Evolutionary conservation across 2,113 vertebrate genomes (phyloP).

Genomic region (Talpa occidentalis): DNA sequence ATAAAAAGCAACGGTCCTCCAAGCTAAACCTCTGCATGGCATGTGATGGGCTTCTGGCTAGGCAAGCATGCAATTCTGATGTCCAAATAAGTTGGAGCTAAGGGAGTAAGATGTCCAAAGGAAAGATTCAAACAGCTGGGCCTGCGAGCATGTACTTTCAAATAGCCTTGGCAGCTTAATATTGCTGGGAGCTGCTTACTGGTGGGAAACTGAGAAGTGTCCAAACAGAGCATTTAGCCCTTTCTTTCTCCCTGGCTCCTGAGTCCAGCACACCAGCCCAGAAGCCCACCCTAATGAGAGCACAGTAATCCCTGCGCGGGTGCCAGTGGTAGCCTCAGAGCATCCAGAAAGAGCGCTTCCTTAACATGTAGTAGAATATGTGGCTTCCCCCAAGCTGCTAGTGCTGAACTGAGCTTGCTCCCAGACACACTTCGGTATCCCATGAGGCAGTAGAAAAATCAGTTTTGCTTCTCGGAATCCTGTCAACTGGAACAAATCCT

Average conservation of each 20-base stretch:
- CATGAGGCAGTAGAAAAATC: not conserved
- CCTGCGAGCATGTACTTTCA: not conserved
- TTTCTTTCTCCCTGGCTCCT: not conserved
- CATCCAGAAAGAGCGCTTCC: not conserved
- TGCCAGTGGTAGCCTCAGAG: not conserved
- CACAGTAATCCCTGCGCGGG: not conserved
- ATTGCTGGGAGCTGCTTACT: not conserved
- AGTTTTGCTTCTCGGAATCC: not conserved
- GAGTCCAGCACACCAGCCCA: not conserved
- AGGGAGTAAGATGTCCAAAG: not conserved
- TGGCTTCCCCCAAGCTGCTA: not conserved
- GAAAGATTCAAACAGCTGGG: not conserved
- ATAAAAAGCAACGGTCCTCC: not conserved
- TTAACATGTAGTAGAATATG: rapidly evolving
- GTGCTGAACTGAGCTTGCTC: not conserved
- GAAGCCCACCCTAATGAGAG: not conserved
- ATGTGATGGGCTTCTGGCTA: not conserved
- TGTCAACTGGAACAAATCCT: conserved; percentile 15
- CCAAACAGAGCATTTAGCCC: not conserved
- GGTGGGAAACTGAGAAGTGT: not conserved
- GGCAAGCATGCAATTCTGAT: not conserved
- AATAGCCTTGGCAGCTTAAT: not conserved
- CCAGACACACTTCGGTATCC: not conserved
- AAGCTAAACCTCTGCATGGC: not conserved
- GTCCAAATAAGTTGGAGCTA: not conserved